A percentile compares a stretch with the other conserved stretches of the same genome.
These are phyloP conservation scores for Philereme vetulata DNA, from an alignment of 2,888 invertebrate species.

Conservation along the genomic window DNA sequence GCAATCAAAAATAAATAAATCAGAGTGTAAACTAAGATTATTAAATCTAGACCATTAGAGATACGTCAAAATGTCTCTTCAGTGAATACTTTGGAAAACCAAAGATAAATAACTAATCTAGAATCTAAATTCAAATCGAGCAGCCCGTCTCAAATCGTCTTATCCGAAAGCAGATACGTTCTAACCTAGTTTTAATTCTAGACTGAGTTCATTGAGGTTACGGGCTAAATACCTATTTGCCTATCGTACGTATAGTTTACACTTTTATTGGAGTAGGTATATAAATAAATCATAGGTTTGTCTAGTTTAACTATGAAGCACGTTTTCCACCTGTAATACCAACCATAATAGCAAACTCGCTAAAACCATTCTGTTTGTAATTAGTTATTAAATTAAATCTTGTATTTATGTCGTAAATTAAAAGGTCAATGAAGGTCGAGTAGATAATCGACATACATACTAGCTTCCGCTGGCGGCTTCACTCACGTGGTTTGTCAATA, in stretches of 20 bases:
- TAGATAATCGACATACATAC: no score
- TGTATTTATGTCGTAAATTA: no score
- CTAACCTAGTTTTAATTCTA: slow-evolving; percentile 37
- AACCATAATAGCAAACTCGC: background rate
- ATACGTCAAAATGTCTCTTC: no score
- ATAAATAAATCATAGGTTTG: slow-evolving; percentile 1
- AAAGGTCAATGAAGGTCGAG: no score
- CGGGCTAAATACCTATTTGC: slow-evolving; percentile 27
- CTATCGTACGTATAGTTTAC: background rate
- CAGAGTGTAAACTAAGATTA: no score
- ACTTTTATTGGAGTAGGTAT: slow-evolving; percentile 7
- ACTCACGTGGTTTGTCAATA: no score
- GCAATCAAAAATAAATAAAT: no score
- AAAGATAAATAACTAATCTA: background rate
- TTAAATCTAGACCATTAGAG: no score
- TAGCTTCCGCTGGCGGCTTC: no score
- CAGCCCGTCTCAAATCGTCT: slow-evolving; percentile 13
- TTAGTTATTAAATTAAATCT: background rate
- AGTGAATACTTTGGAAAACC: no score
- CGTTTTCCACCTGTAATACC: slow-evolving; percentile 10
- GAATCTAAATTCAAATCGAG: slow-evolving; percentile 9
- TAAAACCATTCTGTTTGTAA: background rate
- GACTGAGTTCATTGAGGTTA: slow-evolving; percentile 33
- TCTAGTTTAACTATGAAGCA: slow-evolving; percentile 1
- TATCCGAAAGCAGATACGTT: slow-evolving; percentile 32